These are phyloP conservation scores for Novumbra hubbsi DNA, from an alignment of 2,797 vertebrate species.

Conservation along the genomic window DNA sequence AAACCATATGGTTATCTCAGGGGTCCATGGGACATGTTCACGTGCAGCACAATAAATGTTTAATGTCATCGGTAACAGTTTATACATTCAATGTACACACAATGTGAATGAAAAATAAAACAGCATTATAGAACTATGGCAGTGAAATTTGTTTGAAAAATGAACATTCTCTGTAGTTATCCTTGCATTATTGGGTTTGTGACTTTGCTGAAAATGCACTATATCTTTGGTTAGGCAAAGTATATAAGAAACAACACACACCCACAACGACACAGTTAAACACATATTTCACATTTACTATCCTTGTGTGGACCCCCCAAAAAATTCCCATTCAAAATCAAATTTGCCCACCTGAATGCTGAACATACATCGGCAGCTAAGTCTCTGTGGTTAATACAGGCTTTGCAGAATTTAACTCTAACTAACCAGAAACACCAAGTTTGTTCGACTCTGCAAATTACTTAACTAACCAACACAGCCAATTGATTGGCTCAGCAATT, in stretches of 20 bases:
- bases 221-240: conserved; percentile 26
- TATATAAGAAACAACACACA: conserved; percentile 22
- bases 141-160: background rate
- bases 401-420: no score
- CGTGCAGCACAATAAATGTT: no score
- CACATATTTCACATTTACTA: background rate
- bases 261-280: background rate
- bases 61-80: background rate
- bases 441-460: no score
- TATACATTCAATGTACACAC: background rate
- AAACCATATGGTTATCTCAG: background rate
- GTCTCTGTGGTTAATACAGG: no score
- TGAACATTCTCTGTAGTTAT: background rate
- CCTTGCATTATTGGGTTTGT: background rate
- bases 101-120: background rate
- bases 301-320: no score
- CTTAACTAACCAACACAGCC: no score
- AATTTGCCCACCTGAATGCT: no score
- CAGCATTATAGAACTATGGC: background rate
- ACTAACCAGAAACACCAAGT: no score
- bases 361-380: no score
- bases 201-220: background rate
- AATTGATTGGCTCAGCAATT: no score
- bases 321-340: no score
- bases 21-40: background rate